Evolutionary conservation across 2,888 invertebrate species (phyloP).

Genomic region (Theretra japonica): DNA sequence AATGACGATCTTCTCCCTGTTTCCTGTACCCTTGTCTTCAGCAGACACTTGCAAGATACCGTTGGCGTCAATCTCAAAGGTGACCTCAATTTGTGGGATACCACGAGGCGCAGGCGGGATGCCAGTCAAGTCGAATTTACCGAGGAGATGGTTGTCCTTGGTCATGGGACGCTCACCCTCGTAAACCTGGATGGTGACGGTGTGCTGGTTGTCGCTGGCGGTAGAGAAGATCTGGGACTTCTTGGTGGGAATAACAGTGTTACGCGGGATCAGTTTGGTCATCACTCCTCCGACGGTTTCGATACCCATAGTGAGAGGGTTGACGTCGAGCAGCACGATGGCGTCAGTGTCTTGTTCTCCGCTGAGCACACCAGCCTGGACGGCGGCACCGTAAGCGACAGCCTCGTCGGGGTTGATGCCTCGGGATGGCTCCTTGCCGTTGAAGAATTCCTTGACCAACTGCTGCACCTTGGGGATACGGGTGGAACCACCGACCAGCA

Average conservation of each 20-base stretch:
- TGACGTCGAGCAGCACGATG: slow-evolving; percentile 98
- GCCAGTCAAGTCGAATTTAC: slow-evolving; percentile 98
- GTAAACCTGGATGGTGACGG: slow-evolving; percentile 99
- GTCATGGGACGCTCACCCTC: slow-evolving; percentile 99
- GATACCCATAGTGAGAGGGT: slow-evolving; percentile 99
- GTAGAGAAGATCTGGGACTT: slow-evolving; percentile 99
- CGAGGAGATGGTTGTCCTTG: slow-evolving; percentile 99
- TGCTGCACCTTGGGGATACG: slow-evolving; percentile 99
- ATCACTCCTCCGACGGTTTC: slow-evolving; percentile 99
- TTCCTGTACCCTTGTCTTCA: slow-evolving; percentile 99
- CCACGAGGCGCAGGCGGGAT: slow-evolving; percentile 98
- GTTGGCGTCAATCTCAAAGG: slow-evolving; percentile 97
- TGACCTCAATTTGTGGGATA: slow-evolving; percentile 97
- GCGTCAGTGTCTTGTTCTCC: slow-evolving; percentile 99
- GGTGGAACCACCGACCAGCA: slow-evolving; percentile 99
- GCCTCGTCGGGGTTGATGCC: slow-evolving; percentile 99
- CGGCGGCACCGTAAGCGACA: slow-evolving; percentile 99
- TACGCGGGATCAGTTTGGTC: slow-evolving; percentile 99
- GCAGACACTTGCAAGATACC: slow-evolving; percentile 98
- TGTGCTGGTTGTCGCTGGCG: slow-evolving; percentile 99
- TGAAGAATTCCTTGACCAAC: slow-evolving; percentile 96
- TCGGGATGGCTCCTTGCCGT: slow-evolving; percentile 98
- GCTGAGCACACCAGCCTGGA: slow-evolving; percentile 98
- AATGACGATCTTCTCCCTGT: slow-evolving; percentile 99
- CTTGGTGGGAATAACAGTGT: slow-evolving; percentile 99